Evolutionary conservation across 2,113 vertebrate species (phyloP), one percentile per base, ranked within the genome.

Genomic region (Leucopsar rothschildi): DNA sequence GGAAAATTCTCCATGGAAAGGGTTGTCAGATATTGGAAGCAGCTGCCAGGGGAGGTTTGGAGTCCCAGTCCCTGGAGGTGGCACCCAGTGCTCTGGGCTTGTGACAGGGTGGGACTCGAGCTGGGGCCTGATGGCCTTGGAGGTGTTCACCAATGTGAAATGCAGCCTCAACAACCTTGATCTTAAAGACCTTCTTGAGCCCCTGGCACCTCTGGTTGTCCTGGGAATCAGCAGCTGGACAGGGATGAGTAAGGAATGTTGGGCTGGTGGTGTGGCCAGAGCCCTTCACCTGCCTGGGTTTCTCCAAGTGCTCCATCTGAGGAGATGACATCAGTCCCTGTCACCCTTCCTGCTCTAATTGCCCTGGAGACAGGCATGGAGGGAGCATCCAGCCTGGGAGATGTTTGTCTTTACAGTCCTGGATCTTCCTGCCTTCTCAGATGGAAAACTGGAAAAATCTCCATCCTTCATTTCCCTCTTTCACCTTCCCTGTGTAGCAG

Each of bases 251-350:
- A 29, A 92, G 93, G 82, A 55, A 55, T 72, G 57, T 45, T 63
- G 45, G 31, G 40, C 55, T 23, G 80, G 35, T 61, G 68, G 55
- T 0, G 11, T 79, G 77, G 42, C 55, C 40, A 14, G 79, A 52
- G 71, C 91, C 91, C 40, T 71, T 75, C n/a, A 91, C 70, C 86
- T 82, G 73, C 60, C 66, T 88, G 93, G 47, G 5, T 78, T 82
- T 55, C 70, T 76, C 23, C 28, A 4, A 93, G 88, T 64, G 75
- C 79, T 92, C 63, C 55, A 6, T 63, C 47, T 88, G 91, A 61
- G 50, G 9, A 76, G 90, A 64, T 93, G 71, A 60, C 85, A 86
- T 95, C 90, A 96, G 42, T 47, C 60, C 59, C 82, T 83, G 49
- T n/a, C 86, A 50, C 80, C 80, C 25, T 53, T 37, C 37, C 84